Evolutionary conservation across 2,888 invertebrate species (phyloP).

Genomic region (Aphodius sticticus): DNA sequence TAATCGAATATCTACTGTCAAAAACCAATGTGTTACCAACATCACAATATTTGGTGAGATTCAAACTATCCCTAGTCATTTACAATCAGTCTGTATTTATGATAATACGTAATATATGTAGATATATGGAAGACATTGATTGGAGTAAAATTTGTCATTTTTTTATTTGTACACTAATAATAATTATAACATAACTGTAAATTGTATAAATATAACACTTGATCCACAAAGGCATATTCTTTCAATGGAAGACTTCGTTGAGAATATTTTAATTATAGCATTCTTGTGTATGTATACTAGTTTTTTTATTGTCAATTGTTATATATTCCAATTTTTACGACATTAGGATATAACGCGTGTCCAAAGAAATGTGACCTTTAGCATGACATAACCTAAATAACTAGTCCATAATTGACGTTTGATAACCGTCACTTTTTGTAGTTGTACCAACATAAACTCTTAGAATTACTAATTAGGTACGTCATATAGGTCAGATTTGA

Average conservation of each 20-base stretch:
- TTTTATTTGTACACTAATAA: conserved; percentile 8
- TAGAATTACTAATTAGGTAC: too few species aligned
- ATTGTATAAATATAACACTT: conserved; percentile 8
- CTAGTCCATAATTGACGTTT: conserved; percentile 16
- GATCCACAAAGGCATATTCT: conserved; percentile 27
- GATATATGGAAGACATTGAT: conserved; percentile 32
- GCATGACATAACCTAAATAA: conserved; percentile 1
- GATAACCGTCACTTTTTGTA: too few species aligned
- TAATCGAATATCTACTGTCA: too few species aligned
- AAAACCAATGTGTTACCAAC: too few species aligned
- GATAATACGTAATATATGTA: conserved; percentile 10
- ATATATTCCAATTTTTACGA: not conserved
- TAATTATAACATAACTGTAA: conserved; percentile 14
- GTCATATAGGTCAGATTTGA: too few species aligned
- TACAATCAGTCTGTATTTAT: not conserved
- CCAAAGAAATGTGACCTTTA: too few species aligned
- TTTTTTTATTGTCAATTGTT: conserved; percentile 19
- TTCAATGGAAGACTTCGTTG: conserved; percentile 39
- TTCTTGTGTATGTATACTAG: conserved; percentile 6
- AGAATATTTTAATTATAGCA: conserved; percentile 21
- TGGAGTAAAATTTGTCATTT: not conserved
- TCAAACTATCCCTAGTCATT: too few species aligned
- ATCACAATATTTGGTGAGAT: too few species aligned
- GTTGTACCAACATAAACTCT: too few species aligned
- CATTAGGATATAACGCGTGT: not conserved